Conservation (phyloP, 2,888 invertebrate genomes). For the Neria commutata region DNA sequence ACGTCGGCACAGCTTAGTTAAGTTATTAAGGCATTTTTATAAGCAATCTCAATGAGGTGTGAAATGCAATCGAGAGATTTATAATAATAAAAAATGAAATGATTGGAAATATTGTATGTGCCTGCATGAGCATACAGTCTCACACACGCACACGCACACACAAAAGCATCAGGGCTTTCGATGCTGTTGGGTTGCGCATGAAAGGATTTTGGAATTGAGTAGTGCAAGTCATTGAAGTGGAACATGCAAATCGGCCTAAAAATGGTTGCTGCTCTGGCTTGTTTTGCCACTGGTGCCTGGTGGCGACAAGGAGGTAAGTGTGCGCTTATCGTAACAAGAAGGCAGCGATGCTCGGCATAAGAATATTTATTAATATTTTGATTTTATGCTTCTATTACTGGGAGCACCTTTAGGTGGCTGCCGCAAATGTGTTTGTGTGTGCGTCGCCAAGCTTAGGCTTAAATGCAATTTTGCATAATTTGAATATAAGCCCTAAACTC, state of each 20-base stretch:
- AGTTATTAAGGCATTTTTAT: constrained; percentile 60
- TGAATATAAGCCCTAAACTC: no score
- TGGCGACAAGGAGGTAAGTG: neutral
- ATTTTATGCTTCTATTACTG: no score
- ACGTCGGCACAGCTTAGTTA: constrained; percentile 46
- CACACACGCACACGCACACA: no score
- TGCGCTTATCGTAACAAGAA: no score
- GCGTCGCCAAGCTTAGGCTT: no score
- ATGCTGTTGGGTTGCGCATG: neutral
- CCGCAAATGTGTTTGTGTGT: neutral
- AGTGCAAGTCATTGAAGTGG: neutral
- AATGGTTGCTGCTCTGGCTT: neutral
- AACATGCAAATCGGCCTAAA: neutral
- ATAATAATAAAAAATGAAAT: constrained; percentile 32
- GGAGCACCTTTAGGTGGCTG: no score
- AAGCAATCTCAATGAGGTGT: constrained; percentile 58
- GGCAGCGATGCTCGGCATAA: no score
- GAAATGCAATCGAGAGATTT: constrained; percentile 49
- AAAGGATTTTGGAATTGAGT: neutral
- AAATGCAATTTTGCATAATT: no score
- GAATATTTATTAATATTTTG: no score
- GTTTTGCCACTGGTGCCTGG: neutral
- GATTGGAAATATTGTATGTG: constrained; percentile 14
- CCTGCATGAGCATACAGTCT: no score
- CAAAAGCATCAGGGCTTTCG: neutral